phyloP scores from a whole-genome alignment of 1,140 invertebrate genomes.

The Pseudomyrmex sp. region DNA sequence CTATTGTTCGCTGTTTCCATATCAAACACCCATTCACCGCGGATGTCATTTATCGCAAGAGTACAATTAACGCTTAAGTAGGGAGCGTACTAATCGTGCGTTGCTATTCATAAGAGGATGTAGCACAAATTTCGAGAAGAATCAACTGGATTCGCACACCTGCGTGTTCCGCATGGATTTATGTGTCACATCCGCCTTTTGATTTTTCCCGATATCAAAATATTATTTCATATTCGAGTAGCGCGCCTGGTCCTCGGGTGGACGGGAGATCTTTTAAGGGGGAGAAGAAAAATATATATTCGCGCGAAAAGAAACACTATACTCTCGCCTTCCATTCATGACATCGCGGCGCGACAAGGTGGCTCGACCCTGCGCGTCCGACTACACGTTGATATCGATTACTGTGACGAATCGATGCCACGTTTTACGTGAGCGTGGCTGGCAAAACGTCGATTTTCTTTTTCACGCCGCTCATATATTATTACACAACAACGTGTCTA shows the following conservation, averaged over 20 bases:
- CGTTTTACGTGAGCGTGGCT: constrained; percentile 13
- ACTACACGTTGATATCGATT: constrained; percentile 71
- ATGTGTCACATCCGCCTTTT: neutral
- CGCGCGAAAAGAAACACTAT: constrained; percentile 29
- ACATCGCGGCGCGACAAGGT: constrained; percentile 32
- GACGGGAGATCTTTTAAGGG: neutral
- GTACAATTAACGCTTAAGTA: constrained; percentile 23
- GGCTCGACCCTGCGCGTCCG: constrained; percentile 68
- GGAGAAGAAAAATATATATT: constrained; percentile 4
- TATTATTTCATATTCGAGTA: too few species aligned
- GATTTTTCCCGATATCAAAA: too few species aligned
- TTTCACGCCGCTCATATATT: constrained; percentile 6
- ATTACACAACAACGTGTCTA: neutral
- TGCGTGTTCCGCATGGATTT: neutral
- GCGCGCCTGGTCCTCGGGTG: too few species aligned
- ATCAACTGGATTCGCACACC: too few species aligned
- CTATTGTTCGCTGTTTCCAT: neutral
- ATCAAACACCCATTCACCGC: neutral
- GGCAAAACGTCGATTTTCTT: constrained; percentile 54
- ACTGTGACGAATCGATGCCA: constrained; percentile 68
- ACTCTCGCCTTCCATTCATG: constrained; percentile 60
- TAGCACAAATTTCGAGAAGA: neutral
- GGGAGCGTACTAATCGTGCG: neutral
- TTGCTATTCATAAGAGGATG: neutral
- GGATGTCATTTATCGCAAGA: constrained; percentile 7